phyloP scores from a whole-genome alignment of 2,888 invertebrate species.

The Tipula unca region DNA sequence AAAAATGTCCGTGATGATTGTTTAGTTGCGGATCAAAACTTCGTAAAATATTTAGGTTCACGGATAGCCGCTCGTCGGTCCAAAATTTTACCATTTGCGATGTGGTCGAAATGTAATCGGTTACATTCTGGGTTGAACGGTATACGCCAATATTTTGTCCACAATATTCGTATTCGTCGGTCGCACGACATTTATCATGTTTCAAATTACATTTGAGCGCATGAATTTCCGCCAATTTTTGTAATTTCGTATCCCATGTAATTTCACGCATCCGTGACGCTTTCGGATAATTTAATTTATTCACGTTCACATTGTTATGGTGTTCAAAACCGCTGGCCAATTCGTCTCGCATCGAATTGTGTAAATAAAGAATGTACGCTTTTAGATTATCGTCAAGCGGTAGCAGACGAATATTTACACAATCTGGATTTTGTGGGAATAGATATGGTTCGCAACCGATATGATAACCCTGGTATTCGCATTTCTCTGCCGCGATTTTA shows the following conservation, averaged over 20 bases:
- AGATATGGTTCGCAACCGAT: not conserved
- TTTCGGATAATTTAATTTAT: not conserved
- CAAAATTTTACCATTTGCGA: not conserved
- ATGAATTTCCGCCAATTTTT: slow-evolving; percentile 15
- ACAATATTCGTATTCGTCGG: not conserved
- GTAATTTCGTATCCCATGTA: not conserved
- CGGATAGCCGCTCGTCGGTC: not conserved
- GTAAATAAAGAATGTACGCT: not conserved
- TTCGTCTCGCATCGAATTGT: not conserved
- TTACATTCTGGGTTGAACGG: not conserved
- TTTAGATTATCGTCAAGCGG: not conserved
- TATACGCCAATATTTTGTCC: not conserved
- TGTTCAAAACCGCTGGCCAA: not conserved
- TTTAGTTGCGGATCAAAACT: not conserved
- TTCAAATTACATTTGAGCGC: not conserved
- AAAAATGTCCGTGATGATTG: not conserved
- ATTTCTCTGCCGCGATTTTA: slow-evolving; percentile 1
- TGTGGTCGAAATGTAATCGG: not conserved
- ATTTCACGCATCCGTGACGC: not conserved
- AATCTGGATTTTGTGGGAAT: not conserved
- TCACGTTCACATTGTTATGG: not conserved
- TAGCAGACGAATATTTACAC: not conserved
- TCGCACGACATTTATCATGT: slow-evolving; percentile 14
- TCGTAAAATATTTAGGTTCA: not conserved
- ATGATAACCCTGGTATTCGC: not conserved